These are phyloP conservation scores for Dysidea cf. avara DNA, from an alignment of 37 sponge, comb jelly and placozoan genomes.

Conservation along the genomic window DNA sequence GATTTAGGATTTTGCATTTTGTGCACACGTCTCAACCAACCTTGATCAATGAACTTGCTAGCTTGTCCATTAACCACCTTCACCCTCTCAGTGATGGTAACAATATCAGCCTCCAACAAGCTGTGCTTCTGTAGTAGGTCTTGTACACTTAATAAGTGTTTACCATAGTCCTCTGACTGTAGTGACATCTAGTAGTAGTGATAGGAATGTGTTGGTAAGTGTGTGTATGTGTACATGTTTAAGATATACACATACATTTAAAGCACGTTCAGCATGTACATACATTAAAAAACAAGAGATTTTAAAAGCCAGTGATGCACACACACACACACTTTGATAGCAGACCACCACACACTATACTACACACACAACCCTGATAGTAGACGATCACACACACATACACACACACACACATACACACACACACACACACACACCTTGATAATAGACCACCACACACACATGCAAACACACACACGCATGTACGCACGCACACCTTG, in stretches of 20 bases:
- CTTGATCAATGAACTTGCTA: constrained; percentile 18
- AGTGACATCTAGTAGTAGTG: constrained; percentile 48
- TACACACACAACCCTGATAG: no score
- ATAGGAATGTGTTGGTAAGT: constrained; percentile 19
- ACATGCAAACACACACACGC: constrained; percentile 8
- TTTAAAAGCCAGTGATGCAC: no score
- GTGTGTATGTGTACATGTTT: constrained; percentile 24
- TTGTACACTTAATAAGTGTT: constrained; percentile 88
- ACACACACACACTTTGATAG: no score
- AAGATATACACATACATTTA: constrained; percentile 2
- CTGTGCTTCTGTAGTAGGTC: constrained; percentile 93
- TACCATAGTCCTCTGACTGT: constrained; percentile 88
- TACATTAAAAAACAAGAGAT: background rate
- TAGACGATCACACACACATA: no score
- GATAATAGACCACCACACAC: constrained; percentile 7
- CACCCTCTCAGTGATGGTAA: constrained; percentile 58
- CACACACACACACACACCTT: no score
- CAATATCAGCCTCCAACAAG: constrained; percentile 79
- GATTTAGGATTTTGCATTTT: background rate
- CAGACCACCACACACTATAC: no score
- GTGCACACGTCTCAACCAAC: background rate
- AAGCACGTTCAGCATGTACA: no score
- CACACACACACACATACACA: no score
- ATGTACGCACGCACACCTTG: constrained; percentile 16
- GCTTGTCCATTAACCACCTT: constrained; percentile 54